Percentiles rank a stretch among this genome's conserved stretches.
Conservation (phyloP, 1,140 invertebrate genomes). For the Aphelinus certus region DNA sequence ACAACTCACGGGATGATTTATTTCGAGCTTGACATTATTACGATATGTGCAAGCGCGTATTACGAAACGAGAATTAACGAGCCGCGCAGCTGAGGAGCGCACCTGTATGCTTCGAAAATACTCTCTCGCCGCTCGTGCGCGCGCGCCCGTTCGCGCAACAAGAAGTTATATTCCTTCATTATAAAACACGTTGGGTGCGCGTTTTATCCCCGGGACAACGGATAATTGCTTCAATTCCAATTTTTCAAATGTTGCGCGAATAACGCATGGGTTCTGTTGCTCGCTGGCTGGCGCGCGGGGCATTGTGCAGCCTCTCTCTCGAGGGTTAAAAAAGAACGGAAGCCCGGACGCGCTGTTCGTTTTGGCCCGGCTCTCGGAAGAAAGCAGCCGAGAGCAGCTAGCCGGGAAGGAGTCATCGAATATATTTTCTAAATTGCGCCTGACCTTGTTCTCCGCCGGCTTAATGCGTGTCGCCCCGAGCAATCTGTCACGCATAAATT, state of each 20-base stretch:
- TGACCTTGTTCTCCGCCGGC: not conserved
- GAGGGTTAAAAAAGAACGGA: constrained; percentile 9
- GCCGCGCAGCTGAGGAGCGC: constrained; percentile 23
- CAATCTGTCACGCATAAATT: constrained; percentile 33
- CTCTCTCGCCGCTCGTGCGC: no score
- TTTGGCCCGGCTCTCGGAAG: no score
- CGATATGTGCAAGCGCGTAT: not conserved
- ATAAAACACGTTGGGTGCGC: no score
- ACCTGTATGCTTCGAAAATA: constrained; percentile 18
- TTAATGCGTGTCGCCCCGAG: constrained; percentile 13
- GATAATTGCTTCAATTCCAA: no score
- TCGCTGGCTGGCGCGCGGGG: no score
- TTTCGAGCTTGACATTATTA: constrained; percentile 28
- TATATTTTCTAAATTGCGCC: constrained; percentile 18
- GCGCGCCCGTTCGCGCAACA: no score
- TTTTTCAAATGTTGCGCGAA: no score
- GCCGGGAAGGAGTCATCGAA: constrained; percentile 1
- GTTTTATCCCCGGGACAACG: no score
- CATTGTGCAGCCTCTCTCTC: not conserved
- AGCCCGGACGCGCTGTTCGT: not conserved
- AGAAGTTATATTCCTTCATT: no score
- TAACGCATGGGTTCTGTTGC: no score
- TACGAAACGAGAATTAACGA: constrained; percentile 20
- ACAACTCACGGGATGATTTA: constrained; percentile 1
- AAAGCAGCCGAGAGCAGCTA: no score